A percentile compares a stretch with the other conserved stretches of the same genome.
Conservation (phyloP, 2,888 invertebrate genomes). For the Lampropteryx suffumata region DNA sequence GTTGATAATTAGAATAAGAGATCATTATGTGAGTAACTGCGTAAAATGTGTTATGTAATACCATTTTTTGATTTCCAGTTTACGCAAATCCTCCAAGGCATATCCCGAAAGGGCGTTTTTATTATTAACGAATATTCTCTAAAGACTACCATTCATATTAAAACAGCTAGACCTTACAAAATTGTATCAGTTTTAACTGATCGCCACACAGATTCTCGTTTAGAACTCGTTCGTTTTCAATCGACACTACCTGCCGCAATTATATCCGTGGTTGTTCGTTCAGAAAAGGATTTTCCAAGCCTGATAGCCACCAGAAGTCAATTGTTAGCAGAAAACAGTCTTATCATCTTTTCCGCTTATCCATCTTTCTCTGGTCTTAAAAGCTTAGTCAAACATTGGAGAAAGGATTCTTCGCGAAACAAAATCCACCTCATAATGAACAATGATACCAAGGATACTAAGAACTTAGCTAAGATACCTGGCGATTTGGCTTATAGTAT, state of each 20-base stretch:
- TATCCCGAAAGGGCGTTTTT: slow-evolving; percentile 7
- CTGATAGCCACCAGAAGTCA: slow-evolving; percentile 30
- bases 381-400: slow-evolving; percentile 39
- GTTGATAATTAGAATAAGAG: too few relatives aligned
- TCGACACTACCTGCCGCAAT: slow-evolving; percentile 6
- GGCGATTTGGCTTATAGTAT: slow-evolving; percentile 35
- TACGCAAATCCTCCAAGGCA: background rate
- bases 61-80: slow-evolving; percentile 26
- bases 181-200: slow-evolving; percentile 13
- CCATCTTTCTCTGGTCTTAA: slow-evolving; percentile 38
- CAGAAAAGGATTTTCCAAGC: slow-evolving; percentile 32
- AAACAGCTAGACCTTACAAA: slow-evolving; percentile 1
- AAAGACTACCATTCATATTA: background rate
- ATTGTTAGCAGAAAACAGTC: slow-evolving; percentile 27
- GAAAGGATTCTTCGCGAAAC: slow-evolving; percentile 33
- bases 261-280: slow-evolving; percentile 31
- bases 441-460: slow-evolving; percentile 22
- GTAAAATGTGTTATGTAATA: too few relatives aligned
- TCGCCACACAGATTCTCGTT: slow-evolving; percentile 17
- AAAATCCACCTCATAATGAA: slow-evolving; percentile 35
- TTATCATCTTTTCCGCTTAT: slow-evolving; percentile 37
- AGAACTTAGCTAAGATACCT: slow-evolving; percentile 19
- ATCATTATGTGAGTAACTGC: too few relatives aligned
- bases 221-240: slow-evolving; percentile 37
- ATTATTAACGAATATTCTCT: slow-evolving; percentile 9